phyloP scores from a whole-genome alignment of 64 coral and sea anemone genomes.

The Platygyra sinensis region DNA sequence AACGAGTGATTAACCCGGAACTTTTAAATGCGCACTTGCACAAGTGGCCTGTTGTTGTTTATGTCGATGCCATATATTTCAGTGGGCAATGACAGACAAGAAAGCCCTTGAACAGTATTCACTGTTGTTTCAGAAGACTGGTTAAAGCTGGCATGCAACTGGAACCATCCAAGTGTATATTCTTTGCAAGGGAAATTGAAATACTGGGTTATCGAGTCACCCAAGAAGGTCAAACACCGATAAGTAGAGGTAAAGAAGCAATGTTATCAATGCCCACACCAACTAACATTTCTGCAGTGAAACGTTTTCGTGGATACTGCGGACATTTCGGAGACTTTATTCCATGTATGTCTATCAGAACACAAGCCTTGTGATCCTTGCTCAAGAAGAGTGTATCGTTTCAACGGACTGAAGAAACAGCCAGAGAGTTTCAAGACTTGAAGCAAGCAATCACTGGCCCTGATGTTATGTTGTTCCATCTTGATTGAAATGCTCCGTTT shows the following conservation, averaged over 20 bases:
- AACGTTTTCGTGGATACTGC: too few species aligned
- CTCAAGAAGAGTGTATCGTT: conserved; percentile 5
- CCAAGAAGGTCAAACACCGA: background rate
- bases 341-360: background rate
- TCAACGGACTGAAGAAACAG: background rate
- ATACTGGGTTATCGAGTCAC: conserved; percentile 13
- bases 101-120: too few species aligned
- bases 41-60: background rate
- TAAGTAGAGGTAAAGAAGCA: conserved; percentile 19
- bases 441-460: too few species aligned
- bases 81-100: too few species aligned
- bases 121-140: too few species aligned
- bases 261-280: background rate
- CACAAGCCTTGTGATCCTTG: background rate
- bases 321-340: too few species aligned
- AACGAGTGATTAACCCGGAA: too few species aligned
- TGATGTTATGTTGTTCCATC: conserved; percentile 15
- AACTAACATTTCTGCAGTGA: too few species aligned
- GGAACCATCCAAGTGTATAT: too few species aligned
- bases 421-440: conserved; percentile 13
- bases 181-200: conserved; percentile 6
- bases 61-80: too few species aligned
- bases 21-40: too few species aligned
- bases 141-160: conserved; percentile 25
- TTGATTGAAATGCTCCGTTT: conserved; percentile 12